Conservation (phyloP, 1,140 invertebrate genomes). For the Papilio polyxenes region DNA sequence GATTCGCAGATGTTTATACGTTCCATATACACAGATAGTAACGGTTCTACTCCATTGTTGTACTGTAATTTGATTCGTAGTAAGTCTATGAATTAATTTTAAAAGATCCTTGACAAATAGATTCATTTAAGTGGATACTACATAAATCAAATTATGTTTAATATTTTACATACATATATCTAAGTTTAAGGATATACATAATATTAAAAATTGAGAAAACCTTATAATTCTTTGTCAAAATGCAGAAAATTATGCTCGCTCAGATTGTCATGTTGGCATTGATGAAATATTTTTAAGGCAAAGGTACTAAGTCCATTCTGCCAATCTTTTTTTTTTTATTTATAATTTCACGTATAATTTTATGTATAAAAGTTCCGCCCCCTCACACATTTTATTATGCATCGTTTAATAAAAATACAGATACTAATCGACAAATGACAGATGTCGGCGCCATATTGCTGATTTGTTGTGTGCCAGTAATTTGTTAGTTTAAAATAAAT, state of each 20-base stretch:
- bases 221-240: no score
- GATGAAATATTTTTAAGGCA: neutral
- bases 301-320: neutral
- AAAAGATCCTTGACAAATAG: neutral
- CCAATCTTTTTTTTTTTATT: slow-evolving; percentile 7
- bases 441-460: slow-evolving; percentile 48
- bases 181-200: no score
- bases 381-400: slow-evolving; percentile 38
- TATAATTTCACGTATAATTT: neutral
- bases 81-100: neutral
- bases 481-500: no score
- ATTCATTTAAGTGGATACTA: no score
- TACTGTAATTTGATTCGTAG: slow-evolving; percentile 10
- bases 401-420: slow-evolving; percentile 23
- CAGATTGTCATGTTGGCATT: no score
- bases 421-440: slow-evolving; percentile 44
- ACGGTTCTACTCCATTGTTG: slow-evolving; percentile 1
- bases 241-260: no score
- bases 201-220: no score
- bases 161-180: no score
- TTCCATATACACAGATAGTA: neutral
- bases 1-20: slow-evolving; percentile 17
- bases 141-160: no score
- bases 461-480: slow-evolving; percentile 37
- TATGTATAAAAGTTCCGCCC: neutral